phyloP scores from a whole-genome alignment of 2,888 invertebrate genomes.

The Xylocampa areola region DNA sequence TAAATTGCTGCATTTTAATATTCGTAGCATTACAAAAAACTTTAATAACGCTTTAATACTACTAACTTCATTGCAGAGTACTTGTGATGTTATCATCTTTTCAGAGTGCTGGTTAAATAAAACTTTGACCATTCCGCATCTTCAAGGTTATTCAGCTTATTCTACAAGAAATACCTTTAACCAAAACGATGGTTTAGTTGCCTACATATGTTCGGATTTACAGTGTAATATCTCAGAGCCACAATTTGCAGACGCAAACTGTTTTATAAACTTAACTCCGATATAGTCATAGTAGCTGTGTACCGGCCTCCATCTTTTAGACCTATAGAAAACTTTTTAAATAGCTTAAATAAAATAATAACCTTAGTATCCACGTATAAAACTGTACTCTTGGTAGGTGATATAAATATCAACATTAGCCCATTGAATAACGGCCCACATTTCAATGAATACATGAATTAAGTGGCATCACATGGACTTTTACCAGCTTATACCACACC shows the following conservation, averaged over 20 bases:
- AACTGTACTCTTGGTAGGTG: slow-evolving; percentile 1
- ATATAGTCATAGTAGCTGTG: slow-evolving; percentile 1
- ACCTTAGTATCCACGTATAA: neutral
- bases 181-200: slow-evolving; percentile 1
- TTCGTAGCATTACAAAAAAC: slow-evolving; percentile 5
- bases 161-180: neutral
- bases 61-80: neutral
- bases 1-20: slow-evolving; percentile 3
- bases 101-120: slow-evolving; percentile 3
- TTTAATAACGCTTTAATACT: neutral
- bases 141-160: slow-evolving; percentile 2
- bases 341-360: slow-evolving; percentile 1
- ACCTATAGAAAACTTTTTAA: neutral
- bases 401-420: slow-evolving; percentile 8
- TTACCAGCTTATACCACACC: too few relatives aligned
- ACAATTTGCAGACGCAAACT: neutral
- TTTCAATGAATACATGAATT: too few relatives aligned
- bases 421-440: slow-evolving; percentile 1
- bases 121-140: neutral
- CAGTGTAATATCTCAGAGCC: slow-evolving; percentile 1
- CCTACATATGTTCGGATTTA: neutral
- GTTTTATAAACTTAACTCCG: neutral
- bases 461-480: too few relatives aligned
- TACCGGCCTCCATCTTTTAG: slow-evolving; percentile 12
- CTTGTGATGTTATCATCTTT: neutral